Percentiles rank a stretch among this genome's conserved stretches.
These are phyloP conservation scores for Phymanthus crucifer DNA, from an alignment of 92 coral and sea anemone species.

Conservation along the genomic window DNA sequence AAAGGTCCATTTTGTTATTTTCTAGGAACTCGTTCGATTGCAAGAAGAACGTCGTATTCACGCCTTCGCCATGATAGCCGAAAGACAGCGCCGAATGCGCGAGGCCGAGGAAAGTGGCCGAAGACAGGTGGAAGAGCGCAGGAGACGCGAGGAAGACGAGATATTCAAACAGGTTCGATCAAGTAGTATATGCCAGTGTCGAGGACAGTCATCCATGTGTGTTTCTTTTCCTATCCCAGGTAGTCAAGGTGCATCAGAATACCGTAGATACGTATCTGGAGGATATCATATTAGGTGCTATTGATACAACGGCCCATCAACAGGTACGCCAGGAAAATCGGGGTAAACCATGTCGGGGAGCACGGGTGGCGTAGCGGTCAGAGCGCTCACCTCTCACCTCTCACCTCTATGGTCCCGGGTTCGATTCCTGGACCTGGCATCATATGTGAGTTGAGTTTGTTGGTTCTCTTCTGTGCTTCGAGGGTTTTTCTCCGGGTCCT, in stretches of 20 bases:
- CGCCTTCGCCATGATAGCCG: constrained; percentile 98
- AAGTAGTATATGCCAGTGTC: neutral
- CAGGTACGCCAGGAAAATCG: constrained; percentile 53
- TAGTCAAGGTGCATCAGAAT: constrained; percentile 90
- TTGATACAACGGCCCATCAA: constrained; percentile 82
- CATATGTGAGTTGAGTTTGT: too few relatives aligned
- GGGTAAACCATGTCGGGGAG: too few relatives aligned
- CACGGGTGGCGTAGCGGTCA: too few relatives aligned
- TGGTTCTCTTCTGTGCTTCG: too few relatives aligned
- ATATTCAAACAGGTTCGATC: constrained; percentile 86
- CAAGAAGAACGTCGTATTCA: constrained; percentile 96
- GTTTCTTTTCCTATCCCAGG: constrained; percentile 48
- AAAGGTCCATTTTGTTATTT: neutral
- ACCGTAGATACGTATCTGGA: constrained; percentile 94
- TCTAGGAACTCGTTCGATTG: constrained; percentile 64
- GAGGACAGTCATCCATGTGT: neutral
- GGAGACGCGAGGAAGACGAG: constrained; percentile 98
- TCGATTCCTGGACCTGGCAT: too few relatives aligned
- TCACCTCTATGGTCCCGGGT: too few relatives aligned
- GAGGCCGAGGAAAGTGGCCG: constrained; percentile 99
- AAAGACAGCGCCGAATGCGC: constrained; percentile 89
- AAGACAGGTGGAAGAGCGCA: constrained; percentile 92
- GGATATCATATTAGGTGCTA: constrained; percentile 89
- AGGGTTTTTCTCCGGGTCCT: too few relatives aligned
- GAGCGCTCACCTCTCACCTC: too few relatives aligned